Percentiles rank a stretch among this genome's conserved stretches.
Evolutionary conservation across 2,113 vertebrate genomes (phyloP).

Genomic region (Eudyptes chrysolophus): DNA sequence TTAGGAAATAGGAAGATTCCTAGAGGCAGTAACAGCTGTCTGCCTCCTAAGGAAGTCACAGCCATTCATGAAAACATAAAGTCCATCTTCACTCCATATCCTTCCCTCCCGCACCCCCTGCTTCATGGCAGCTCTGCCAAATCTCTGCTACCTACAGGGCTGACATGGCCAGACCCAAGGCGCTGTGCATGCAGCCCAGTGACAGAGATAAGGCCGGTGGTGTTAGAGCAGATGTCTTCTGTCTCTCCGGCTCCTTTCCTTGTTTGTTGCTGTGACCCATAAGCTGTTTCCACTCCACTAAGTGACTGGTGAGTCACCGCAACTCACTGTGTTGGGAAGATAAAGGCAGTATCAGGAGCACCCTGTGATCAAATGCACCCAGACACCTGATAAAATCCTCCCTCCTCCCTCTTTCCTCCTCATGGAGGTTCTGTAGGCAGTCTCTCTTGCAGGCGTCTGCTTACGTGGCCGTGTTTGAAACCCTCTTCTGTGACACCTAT

Average conservation of each 20-base stretch:
- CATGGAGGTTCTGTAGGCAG: not conserved
- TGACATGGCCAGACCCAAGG: not conserved
- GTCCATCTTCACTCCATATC: not conserved
- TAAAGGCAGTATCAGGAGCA: not conserved
- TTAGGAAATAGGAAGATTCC: not conserved
- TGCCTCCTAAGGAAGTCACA: not conserved
- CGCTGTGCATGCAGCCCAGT: rapidly evolving
- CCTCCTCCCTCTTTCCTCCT: not conserved
- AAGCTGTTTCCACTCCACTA: not conserved
- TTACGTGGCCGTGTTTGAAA: not conserved
- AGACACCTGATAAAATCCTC: slow-evolving; percentile 43
- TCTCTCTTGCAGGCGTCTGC: not conserved
- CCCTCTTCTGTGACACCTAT: not conserved
- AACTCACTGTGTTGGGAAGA: slow-evolving; percentile 5
- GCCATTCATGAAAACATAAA: not conserved
- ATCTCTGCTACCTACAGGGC: not conserved
- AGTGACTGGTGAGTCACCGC: not conserved
- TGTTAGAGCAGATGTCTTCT: not conserved
- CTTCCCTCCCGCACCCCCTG: not conserved
- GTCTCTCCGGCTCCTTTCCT: not conserved
- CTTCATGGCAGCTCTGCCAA: not conserved
- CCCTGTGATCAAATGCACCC: slow-evolving; percentile 23
- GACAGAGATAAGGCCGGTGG: not conserved
- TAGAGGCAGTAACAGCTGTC: not conserved
- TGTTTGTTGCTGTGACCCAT: not conserved